Conservation (phyloP, 2,888 invertebrate species). For the Mythimna albipuncta region DNA sequence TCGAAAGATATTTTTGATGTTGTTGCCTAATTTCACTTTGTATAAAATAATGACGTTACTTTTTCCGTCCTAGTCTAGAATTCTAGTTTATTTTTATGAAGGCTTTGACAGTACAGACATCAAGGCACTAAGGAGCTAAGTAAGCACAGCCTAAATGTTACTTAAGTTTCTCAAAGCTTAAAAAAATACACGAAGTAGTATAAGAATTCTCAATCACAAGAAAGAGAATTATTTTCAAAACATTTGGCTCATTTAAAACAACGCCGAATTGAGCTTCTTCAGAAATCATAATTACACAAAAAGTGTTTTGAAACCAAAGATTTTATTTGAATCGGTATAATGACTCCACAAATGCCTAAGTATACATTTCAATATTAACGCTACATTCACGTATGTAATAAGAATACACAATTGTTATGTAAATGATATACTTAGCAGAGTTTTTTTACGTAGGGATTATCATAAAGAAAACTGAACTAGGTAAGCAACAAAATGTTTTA, state of each 20-base stretch:
- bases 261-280: constrained; percentile 1
- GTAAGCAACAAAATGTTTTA: background rate
- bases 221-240: background rate
- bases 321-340: constrained; percentile 22
- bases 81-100: constrained; percentile 27
- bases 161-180: constrained; percentile 31
- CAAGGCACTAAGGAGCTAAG: constrained; percentile 59
- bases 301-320: constrained; percentile 48
- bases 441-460: background rate
- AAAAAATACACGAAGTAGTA: constrained; percentile 12
- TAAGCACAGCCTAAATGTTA: constrained; percentile 69
- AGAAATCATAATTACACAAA: constrained; percentile 18
- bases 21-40: constrained; percentile 33
- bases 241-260: background rate
- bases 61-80: constrained; percentile 23
- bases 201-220: background rate
- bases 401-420: constrained; percentile 45
- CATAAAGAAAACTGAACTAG: constrained; percentile 10
- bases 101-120: constrained; percentile 41
- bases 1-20: constrained; percentile 46
- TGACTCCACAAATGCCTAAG: constrained; percentile 9
- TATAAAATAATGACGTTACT: constrained; percentile 31
- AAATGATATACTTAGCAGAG: constrained; percentile 14
- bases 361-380: constrained; percentile 7
- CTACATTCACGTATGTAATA: constrained; percentile 28